Percentiles rank a stretch among this genome's conserved stretches.
Evolutionary conservation across 1,140 invertebrate species (phyloP).

Genomic region (Diachasma alloeum): DNA sequence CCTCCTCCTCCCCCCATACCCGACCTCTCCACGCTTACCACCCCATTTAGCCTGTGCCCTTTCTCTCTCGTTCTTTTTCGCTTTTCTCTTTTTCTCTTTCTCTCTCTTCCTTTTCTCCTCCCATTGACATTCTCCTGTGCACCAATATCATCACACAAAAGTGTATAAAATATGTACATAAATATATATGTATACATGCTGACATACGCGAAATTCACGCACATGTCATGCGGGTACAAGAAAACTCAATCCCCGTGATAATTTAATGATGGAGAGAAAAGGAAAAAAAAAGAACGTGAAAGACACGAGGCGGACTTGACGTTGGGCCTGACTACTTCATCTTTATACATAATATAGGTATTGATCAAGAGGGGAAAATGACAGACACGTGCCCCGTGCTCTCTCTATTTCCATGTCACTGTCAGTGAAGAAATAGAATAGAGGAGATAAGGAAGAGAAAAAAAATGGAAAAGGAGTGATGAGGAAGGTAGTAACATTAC

Average conservation of each 20-base stretch:
- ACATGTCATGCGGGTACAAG: background rate
- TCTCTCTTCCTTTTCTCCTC: background rate
- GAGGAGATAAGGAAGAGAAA: background rate
- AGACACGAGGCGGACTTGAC: background rate
- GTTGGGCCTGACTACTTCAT: background rate
- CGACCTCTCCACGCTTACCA: conserved; percentile 19
- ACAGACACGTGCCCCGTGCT: background rate
- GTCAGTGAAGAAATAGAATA: background rate
- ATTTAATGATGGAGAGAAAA: background rate
- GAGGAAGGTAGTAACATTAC: background rate
- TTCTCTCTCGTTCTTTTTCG: background rate
- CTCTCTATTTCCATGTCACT: background rate
- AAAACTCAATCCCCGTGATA: conserved; percentile 15
- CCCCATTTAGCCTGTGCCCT: conserved; percentile 12
- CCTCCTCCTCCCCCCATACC: conserved; percentile 2
- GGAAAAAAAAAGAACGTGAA: background rate
- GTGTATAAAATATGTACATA: background rate
- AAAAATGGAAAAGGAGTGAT: background rate
- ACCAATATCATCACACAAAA: background rate
- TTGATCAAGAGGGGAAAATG: background rate
- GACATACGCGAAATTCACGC: background rate
- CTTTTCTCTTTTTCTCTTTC: background rate
- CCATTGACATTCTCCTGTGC: background rate
- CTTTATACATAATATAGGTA: background rate
- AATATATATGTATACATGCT: background rate